Conservation (phyloP, 2,797 vertebrate species). For the Karalla daura region DNA sequence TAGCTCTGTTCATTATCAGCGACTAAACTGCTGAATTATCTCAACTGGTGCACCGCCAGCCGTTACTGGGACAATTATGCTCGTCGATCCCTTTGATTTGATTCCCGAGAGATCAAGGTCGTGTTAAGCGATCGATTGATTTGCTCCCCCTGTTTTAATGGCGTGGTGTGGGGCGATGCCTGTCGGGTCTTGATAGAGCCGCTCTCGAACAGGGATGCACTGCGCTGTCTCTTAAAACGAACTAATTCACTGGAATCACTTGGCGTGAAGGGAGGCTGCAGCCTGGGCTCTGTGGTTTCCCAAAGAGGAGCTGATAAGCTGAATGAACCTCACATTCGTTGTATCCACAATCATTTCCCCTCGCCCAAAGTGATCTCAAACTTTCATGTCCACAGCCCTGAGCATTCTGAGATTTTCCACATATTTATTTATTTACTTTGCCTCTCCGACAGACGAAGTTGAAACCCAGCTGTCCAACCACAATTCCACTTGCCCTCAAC, state of each 20-base stretch:
- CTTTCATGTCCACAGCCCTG: slow-evolving; percentile 15
- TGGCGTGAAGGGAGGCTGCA: slow-evolving; percentile 36
- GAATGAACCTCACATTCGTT: slow-evolving; percentile 29
- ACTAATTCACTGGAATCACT: slow-evolving; percentile 48
- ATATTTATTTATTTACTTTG: too few relatives aligned
- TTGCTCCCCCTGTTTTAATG: slow-evolving; percentile 49
- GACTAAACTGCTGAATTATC: slow-evolving; percentile 57
- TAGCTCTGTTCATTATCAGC: slow-evolving; percentile 51
- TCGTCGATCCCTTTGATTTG: slow-evolving; percentile 68
- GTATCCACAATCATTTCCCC: slow-evolving; percentile 1
- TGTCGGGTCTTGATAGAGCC: slow-evolving; percentile 20
- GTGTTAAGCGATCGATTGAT: slow-evolving; percentile 60
- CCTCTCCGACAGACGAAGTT: slow-evolving; percentile 44
- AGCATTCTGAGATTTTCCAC: slow-evolving; percentile 26
- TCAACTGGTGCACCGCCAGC: slow-evolving; percentile 45
- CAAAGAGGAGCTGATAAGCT: slow-evolving; percentile 25
- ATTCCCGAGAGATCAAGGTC: slow-evolving; percentile 64
- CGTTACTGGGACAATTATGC: slow-evolving; percentile 60
- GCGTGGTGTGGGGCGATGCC: slow-evolving; percentile 21
- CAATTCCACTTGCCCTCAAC: slow-evolving; percentile 16
- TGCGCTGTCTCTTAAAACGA: slow-evolving; percentile 49
- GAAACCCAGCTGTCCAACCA: slow-evolving; percentile 14
- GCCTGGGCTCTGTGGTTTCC: slow-evolving; percentile 9
- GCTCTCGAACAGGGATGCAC: slow-evolving; percentile 31
- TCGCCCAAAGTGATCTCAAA: slow-evolving; percentile 18